A percentile compares a stretch with the other conserved stretches of the same genome.
Conservation (phyloP, 2,888 invertebrate genomes). For the Scaeva pyrastri region DNA sequence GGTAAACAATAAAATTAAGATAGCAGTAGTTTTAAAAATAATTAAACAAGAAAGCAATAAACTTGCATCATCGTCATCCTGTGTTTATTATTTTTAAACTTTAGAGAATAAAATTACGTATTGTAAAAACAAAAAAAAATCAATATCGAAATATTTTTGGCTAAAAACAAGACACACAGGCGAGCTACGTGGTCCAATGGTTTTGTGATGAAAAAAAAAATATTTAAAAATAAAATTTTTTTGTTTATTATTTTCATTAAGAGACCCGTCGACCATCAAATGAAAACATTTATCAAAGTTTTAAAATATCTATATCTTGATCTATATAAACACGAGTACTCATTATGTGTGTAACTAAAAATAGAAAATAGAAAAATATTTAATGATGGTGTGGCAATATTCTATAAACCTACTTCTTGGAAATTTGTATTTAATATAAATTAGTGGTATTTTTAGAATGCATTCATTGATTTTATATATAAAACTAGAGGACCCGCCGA, state of each 20-base stretch:
- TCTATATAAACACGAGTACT: too few species aligned
- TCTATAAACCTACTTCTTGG: too few species aligned
- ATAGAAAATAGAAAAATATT: too few species aligned
- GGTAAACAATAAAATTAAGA: background rate
- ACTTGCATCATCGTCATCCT: background rate
- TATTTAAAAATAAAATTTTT: background rate
- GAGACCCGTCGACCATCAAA: background rate
- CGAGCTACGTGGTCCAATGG: background rate
- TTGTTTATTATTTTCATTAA: conserved; percentile 12
- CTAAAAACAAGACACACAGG: background rate
- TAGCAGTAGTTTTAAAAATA: background rate
- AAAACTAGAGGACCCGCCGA: too few species aligned
- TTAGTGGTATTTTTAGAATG: too few species aligned
- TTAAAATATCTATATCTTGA: too few species aligned
- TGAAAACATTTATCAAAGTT: too few species aligned
- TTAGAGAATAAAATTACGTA: background rate
- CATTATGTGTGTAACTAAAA: too few species aligned
- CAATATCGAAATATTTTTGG: background rate
- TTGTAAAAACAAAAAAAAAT: background rate
- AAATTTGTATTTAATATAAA: too few species aligned
- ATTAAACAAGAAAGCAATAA: background rate
- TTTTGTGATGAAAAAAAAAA: background rate
- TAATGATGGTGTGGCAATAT: too few species aligned
- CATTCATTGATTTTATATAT: too few species aligned
- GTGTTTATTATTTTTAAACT: background rate